Evolutionary conservation across 2,113 vertebrate genomes (phyloP).

Genomic region (Sinocyclocheilus maitianheensis): DNA sequence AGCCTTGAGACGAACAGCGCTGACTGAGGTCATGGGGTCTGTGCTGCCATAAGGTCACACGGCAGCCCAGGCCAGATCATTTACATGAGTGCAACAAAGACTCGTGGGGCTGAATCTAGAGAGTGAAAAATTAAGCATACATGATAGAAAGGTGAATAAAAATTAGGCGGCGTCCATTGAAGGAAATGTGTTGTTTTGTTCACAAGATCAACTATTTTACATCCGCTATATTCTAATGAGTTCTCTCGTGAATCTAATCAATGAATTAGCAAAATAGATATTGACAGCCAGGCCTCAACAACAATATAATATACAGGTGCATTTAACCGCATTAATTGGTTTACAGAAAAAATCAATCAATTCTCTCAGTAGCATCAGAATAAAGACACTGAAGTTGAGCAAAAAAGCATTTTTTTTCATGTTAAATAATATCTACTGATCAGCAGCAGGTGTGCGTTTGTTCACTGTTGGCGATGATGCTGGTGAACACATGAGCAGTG

Average conservation of each 20-base stretch:
- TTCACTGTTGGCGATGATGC: constrained; percentile 24
- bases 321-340: constrained; percentile 53
- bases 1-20: constrained; percentile 41
- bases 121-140: constrained; percentile 42
- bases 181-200: constrained; percentile 20
- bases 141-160: constrained; percentile 52
- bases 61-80: constrained; percentile 48
- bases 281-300: constrained; percentile 41
- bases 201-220: constrained; percentile 12
- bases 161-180: constrained; percentile 18
- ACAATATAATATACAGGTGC: constrained; percentile 44
- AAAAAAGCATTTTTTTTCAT: constrained; percentile 5
- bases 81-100: constrained; percentile 55
- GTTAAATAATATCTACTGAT: constrained; percentile 40
- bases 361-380: neutral
- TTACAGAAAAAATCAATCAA: constrained; percentile 49
- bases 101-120: neutral
- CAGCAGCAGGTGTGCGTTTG: constrained; percentile 43
- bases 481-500: constrained; percentile 25
- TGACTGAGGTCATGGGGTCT: constrained; percentile 52
- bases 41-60: constrained; percentile 56
- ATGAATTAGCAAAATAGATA: constrained; percentile 51
- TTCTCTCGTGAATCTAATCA: constrained; percentile 38
- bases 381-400: constrained; percentile 17
- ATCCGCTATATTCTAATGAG: constrained; percentile 35